These are phyloP conservation scores for Ochropleura plecta DNA, from an alignment of 2,888 invertebrate species.

Conservation along the genomic window DNA sequence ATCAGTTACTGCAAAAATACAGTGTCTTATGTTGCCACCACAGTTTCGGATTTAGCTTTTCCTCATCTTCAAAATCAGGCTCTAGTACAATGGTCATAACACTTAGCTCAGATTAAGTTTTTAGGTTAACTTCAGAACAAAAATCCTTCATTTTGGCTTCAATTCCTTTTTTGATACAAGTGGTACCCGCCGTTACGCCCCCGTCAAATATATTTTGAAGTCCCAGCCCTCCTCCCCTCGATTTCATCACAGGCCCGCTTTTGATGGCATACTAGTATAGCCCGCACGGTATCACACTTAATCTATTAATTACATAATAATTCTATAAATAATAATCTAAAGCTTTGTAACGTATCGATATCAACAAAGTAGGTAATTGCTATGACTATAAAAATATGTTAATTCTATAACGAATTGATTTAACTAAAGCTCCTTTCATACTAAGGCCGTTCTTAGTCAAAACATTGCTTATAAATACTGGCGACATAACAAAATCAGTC, in stretches of 20 bases:
- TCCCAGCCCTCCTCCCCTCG: background rate
- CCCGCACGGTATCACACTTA: background rate
- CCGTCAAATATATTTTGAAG: too few species aligned
- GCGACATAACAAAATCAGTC: slow-evolving; percentile 58
- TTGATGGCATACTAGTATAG: background rate
- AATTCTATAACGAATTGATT: slow-evolving; percentile 65
- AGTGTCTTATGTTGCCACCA: too few species aligned
- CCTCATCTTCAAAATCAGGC: too few species aligned
- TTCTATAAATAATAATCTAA: too few species aligned
- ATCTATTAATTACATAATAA: slow-evolving; percentile 15
- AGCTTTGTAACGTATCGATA: slow-evolving; percentile 55
- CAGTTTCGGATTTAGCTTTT: too few species aligned
- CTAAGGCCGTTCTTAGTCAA: slow-evolving; percentile 61
- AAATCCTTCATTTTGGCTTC: too few species aligned
- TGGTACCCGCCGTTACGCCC: background rate
- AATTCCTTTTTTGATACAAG: background rate
- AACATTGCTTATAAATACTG: slow-evolving; percentile 58
- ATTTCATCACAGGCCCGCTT: background rate
- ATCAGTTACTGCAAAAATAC: too few species aligned
- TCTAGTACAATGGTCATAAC: too few species aligned
- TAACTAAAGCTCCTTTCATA: slow-evolving; percentile 46
- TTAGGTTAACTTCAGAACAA: too few species aligned
- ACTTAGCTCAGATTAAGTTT: too few species aligned
- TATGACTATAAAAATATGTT: slow-evolving; percentile 63
- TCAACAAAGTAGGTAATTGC: slow-evolving; percentile 48